Evolutionary conservation across 2,113 vertebrate species (phyloP).

Genomic region (Brachyhypopomus occidentalis): DNA sequence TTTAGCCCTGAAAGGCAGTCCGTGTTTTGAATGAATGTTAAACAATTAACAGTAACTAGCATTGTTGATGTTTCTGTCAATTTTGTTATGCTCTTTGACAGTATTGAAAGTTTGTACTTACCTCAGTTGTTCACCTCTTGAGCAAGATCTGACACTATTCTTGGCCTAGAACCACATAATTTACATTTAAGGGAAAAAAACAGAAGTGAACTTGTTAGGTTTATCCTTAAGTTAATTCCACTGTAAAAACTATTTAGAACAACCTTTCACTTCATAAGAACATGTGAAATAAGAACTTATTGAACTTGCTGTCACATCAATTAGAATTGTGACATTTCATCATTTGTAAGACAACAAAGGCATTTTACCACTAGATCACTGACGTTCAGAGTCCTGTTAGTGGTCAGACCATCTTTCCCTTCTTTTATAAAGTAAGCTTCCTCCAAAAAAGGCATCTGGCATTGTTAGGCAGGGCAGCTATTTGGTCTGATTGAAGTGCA

Average conservation of each 20-base stretch:
- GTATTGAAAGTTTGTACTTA: slow-evolving; percentile 2
- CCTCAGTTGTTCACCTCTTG: slow-evolving; percentile 23
- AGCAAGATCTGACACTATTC: neutral
- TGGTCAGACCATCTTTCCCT: slow-evolving; percentile 4
- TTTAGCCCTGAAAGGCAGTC: no score
- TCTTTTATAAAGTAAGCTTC: slow-evolving; percentile 43
- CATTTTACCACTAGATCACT: slow-evolving; percentile 33
- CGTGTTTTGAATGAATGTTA: no score
- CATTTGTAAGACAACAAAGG: slow-evolving; percentile 9
- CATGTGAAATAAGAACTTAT: neutral
- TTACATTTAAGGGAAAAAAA: neutral
- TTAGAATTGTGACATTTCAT: neutral
- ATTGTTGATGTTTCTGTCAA: no score
- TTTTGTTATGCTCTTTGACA: neutral
- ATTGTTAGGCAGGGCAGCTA: slow-evolving; percentile 29
- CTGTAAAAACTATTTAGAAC: neutral
- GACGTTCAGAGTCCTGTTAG: slow-evolving; percentile 23
- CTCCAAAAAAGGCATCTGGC: slow-evolving; percentile 44
- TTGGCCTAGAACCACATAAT: slow-evolving; percentile 2
- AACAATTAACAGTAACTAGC: neutral
- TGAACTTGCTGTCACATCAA: neutral
- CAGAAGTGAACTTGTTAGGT: neutral
- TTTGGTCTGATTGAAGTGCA: slow-evolving; percentile 32
- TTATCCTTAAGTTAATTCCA: neutral
- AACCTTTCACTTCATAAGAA: neutral